Percentiles rank a stretch among this genome's conserved stretches.
phyloP scores from a whole-genome alignment of 2,797 vertebrate genomes.

The Fringilla coelebs region DNA sequence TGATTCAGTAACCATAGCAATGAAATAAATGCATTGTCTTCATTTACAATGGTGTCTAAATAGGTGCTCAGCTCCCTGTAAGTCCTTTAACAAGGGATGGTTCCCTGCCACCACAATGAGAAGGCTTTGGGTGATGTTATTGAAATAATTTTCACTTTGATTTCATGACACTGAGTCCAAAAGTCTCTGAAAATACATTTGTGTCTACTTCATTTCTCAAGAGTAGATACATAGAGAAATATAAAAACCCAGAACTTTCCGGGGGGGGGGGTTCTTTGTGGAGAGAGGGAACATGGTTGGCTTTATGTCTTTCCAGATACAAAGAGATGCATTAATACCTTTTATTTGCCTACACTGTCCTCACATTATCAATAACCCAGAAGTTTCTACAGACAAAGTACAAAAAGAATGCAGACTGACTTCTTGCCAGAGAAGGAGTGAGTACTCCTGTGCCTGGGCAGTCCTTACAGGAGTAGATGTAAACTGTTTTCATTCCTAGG shows the following conservation, averaged over 20 bases:
- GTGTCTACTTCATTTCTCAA: neutral
- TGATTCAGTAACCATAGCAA: slow-evolving; percentile 64
- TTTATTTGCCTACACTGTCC: neutral
- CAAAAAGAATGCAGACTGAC: neutral
- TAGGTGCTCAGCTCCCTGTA: slow-evolving; percentile 28
- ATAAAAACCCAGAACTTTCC: neutral
- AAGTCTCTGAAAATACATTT: slow-evolving; percentile 19
- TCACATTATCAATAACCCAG: neutral
- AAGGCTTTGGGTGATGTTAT: neutral
- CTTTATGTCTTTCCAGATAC: neutral
- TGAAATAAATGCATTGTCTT: slow-evolving; percentile 62
- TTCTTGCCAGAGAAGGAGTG: neutral
- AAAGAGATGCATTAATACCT: slow-evolving; percentile 11
- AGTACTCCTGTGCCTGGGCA: neutral
- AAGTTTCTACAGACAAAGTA: neutral
- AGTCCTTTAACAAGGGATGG: slow-evolving; percentile 13
- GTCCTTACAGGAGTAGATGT: neutral
- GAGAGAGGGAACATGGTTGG: neutral
- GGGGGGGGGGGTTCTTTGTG: neutral
- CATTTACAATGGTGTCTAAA: slow-evolving; percentile 57
- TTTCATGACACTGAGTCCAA: neutral
- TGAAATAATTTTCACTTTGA: slow-evolving; percentile 43
- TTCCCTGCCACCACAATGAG: slow-evolving; percentile 8
- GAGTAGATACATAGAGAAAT: neutral
- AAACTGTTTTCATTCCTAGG: neutral